These are phyloP conservation scores for Larimichthys crocea DNA, from an alignment of 2,113 vertebrate species.

Conservation along the genomic window DNA sequence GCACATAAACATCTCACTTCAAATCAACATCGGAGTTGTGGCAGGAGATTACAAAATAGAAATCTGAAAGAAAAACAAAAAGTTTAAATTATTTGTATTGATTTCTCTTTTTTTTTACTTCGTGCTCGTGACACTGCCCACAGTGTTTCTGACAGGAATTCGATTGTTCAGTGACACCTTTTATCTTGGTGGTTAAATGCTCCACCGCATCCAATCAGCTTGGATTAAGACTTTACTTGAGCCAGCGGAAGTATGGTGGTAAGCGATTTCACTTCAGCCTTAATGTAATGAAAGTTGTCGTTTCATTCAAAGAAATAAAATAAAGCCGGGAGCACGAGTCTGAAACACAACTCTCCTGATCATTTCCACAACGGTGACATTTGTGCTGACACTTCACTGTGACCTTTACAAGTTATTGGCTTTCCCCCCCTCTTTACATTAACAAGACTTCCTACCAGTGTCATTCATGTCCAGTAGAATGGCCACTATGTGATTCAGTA, in stretches of 20 bases:
- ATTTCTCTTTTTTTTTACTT: constrained; percentile 35
- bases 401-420: constrained; percentile 64
- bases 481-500: background rate
- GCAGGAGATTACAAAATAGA: constrained; percentile 5
- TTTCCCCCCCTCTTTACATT: constrained; percentile 22
- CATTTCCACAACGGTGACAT: constrained; percentile 30
- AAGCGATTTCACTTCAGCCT: constrained; percentile 5
- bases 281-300: constrained; percentile 22
- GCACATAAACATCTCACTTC: constrained; percentile 33
- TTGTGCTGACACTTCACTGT: constrained; percentile 48
- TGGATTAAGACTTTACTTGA: constrained; percentile 33
- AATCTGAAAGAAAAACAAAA: constrained; percentile 4
- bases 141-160: constrained; percentile 57
- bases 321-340: constrained; percentile 19
- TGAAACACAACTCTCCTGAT: constrained; percentile 10
- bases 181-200: constrained; percentile 49
- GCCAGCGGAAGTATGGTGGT: background rate
- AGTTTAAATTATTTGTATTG: constrained; percentile 26
- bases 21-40: constrained; percentile 36
- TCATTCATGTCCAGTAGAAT: background rate
- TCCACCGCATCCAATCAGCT: constrained; percentile 46
- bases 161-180: constrained; percentile 55
- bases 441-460: background rate
- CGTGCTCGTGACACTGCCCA: constrained; percentile 21
- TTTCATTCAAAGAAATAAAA: constrained; percentile 25